Conservation (phyloP, 2,113 vertebrate species). For the Gasterosteus nipponicus region DNA sequence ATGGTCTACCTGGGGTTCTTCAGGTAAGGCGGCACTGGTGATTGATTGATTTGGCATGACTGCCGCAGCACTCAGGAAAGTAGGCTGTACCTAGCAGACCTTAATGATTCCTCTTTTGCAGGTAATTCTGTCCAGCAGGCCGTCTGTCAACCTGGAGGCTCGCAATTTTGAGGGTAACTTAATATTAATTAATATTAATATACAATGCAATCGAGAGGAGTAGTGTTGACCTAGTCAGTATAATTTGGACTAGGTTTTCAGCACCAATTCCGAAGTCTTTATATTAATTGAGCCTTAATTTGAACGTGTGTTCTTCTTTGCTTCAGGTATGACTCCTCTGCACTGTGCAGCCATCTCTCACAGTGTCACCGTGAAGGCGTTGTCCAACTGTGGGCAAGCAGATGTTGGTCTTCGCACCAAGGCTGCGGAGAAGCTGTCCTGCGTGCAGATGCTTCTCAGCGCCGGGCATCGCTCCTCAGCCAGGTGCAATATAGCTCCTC, state of each 20-base stretch:
- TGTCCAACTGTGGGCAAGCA: slow-evolving; percentile 45
- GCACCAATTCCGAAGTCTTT: background rate
- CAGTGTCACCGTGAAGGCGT: slow-evolving; percentile 78
- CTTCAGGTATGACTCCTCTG: slow-evolving; percentile 87
- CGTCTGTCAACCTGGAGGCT: slow-evolving; percentile 83
- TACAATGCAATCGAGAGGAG: background rate
- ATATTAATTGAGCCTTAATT: background rate
- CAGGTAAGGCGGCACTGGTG: slow-evolving; percentile 74
- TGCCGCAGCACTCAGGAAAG: background rate
- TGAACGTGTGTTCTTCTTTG: background rate
- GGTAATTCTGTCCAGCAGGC: slow-evolving; percentile 81
- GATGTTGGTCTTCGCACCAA: slow-evolving; percentile 63
- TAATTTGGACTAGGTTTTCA: background rate
- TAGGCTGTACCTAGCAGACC: background rate
- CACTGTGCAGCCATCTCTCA: slow-evolving; percentile 89
- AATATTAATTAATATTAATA: no score
- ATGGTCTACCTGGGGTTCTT: slow-evolving; percentile 85
- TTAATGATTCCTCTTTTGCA: slow-evolving; percentile 50
- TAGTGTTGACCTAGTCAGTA: background rate
- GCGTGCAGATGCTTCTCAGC: slow-evolving; percentile 83
- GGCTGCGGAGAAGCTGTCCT: slow-evolving; percentile 78
- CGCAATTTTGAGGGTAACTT: slow-evolving; percentile 89
- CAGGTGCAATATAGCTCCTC: slow-evolving; percentile 78
- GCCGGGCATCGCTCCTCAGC: slow-evolving; percentile 84
- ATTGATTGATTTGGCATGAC: background rate